These are phyloP conservation scores for Empis stercorea DNA, from an alignment of 2,888 invertebrate species.

Conservation along the genomic window DNA sequence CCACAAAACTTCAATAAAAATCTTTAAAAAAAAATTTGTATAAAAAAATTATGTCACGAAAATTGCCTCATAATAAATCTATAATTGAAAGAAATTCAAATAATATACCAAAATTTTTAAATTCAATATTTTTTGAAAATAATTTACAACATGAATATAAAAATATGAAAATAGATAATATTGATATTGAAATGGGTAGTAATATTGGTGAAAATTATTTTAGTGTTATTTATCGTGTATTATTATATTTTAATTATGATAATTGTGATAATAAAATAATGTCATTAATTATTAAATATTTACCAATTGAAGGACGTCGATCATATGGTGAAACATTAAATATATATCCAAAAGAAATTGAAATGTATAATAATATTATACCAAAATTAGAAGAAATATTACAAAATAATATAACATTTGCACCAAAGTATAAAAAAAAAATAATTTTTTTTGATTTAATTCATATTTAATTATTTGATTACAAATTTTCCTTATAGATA, in stretches of 20 bases:
- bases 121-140: too few relatives aligned
- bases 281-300: background rate
- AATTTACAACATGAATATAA: too few relatives aligned
- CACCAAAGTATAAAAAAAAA: background rate
- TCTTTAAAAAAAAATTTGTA: too few relatives aligned
- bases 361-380: slow-evolving; percentile 23
- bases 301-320: background rate
- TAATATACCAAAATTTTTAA: too few relatives aligned
- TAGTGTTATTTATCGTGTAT: slow-evolving; percentile 6
- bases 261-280: background rate
- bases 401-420: background rate
- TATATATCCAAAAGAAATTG: slow-evolving; percentile 16
- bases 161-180: slow-evolving; percentile 18
- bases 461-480: too few relatives aligned
- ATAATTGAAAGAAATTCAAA: too few relatives aligned
- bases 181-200: slow-evolving; percentile 17
- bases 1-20: too few relatives aligned
- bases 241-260: background rate
- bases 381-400: slow-evolving; percentile 21
- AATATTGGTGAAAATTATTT: slow-evolving; percentile 7
- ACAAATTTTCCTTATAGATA: background rate
- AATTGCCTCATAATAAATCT: too few relatives aligned
- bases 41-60: too few relatives aligned
- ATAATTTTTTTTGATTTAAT: too few relatives aligned
- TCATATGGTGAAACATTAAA: background rate